Conservation (phyloP, 2,113 vertebrate species). For the Psammodynastes pulverulentus region DNA sequence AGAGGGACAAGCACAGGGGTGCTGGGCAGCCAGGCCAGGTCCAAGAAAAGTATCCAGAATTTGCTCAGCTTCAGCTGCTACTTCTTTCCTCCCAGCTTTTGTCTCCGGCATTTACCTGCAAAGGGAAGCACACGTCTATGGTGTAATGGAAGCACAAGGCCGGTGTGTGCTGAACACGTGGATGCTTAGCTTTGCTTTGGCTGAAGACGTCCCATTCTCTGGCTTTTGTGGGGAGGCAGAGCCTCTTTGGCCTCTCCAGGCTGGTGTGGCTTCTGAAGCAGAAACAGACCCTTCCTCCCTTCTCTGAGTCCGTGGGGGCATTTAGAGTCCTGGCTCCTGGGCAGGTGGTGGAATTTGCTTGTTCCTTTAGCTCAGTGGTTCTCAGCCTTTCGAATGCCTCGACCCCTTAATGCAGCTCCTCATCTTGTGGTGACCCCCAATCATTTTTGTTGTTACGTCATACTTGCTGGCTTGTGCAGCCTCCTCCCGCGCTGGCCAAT, state of each 20-base stretch:
- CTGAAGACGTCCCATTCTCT: not conserved
- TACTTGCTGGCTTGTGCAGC: too few relatives aligned
- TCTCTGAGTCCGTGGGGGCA: not conserved
- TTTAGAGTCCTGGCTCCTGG: not conserved
- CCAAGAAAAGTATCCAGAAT: not conserved
- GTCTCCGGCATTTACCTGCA: not conserved
- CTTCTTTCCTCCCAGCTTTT: not conserved
- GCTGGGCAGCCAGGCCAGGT: not conserved
- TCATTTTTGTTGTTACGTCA: too few relatives aligned
- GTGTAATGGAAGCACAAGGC: constrained; percentile 19
- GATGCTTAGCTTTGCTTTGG: constrained; percentile 13
- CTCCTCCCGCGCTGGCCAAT: too few relatives aligned
- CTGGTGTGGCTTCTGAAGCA: not conserved
- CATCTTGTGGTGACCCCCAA: too few relatives aligned
- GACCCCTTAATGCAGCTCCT: too few relatives aligned
- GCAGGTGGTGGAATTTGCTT: fast-evolving
- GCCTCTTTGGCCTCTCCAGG: not conserved
- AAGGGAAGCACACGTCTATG: not conserved
- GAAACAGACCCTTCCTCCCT: not conserved
- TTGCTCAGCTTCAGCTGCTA: not conserved
- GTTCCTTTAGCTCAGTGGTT: too few relatives aligned
- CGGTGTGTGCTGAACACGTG: not conserved
- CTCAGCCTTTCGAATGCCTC: too few relatives aligned
- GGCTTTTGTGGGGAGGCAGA: not conserved
- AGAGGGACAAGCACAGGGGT: not conserved